These are phyloP conservation scores for Drosophila diplacantha DNA, from an alignment of 2,888 invertebrate species.

Conservation along the genomic window DNA sequence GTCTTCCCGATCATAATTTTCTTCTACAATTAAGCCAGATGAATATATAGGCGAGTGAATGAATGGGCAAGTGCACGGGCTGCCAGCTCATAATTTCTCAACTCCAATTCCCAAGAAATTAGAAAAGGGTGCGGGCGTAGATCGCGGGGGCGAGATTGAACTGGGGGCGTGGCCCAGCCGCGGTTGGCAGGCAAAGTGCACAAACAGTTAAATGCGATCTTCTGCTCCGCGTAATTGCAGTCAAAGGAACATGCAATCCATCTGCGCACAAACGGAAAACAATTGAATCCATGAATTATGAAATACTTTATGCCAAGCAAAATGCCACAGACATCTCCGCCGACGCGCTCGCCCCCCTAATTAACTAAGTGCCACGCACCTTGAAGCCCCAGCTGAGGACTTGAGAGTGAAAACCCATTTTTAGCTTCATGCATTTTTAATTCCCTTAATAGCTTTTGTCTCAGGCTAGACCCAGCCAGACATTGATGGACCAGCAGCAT, in stretches of 20 bases:
- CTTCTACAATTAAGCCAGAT: slow-evolving; percentile 65
- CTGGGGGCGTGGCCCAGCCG: slow-evolving; percentile 31
- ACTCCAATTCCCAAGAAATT: slow-evolving; percentile 71
- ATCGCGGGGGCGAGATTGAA: slow-evolving; percentile 33
- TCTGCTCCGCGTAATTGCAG: slow-evolving; percentile 45
- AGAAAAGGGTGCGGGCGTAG: slow-evolving; percentile 58
- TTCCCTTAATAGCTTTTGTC: slow-evolving; percentile 74
- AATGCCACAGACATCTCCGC: slow-evolving; percentile 45
- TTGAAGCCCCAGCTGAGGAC: slow-evolving; percentile 31
- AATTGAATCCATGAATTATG: slow-evolving; percentile 69
- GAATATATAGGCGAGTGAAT: slow-evolving; percentile 56
- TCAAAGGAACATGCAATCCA: slow-evolving; percentile 60
- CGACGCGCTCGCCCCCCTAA: slow-evolving; percentile 46
- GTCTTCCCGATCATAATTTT: slow-evolving; percentile 34
- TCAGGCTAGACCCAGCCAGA: slow-evolving; percentile 50
- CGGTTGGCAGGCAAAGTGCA: slow-evolving; percentile 52
- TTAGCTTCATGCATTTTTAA: slow-evolving; percentile 73
- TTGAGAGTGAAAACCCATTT: slow-evolving; percentile 48
- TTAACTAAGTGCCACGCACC: slow-evolving; percentile 64
- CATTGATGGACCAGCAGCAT: slow-evolving; percentile 69
- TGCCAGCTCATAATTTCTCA: slow-evolving; percentile 58
- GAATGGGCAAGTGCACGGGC: slow-evolving; percentile 39
- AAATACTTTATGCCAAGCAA: slow-evolving; percentile 52
- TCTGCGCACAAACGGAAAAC: slow-evolving; percentile 47
- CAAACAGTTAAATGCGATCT: slow-evolving; percentile 61